Evolutionary conservation across 2,888 invertebrate species (phyloP), one percentile per base, ranked within the genome.

Genomic region (Orthonychiurus folsomi): DNA sequence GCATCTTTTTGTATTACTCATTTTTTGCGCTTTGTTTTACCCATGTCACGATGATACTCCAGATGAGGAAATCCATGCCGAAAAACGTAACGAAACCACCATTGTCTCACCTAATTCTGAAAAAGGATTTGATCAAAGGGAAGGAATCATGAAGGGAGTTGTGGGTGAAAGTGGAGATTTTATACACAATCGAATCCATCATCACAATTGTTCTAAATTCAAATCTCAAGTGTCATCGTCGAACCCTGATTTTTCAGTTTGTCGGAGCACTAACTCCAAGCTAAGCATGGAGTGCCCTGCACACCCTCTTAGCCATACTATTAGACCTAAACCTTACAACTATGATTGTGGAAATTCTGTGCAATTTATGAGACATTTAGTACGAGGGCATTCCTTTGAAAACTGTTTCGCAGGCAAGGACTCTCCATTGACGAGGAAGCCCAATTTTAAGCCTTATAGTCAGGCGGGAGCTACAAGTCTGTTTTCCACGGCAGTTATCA

Each of bases 401-500:
- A 55, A 55, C 55, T 55, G 24, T 55, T 55, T 57, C 20, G 20
- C 57, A 62, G 62, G 62, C 50, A 27, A 28, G 50, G 62, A 62
- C 54, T 23, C 61, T 56, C 52, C 61, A 24, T 26, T 59, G 53
- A 60, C 48, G 12, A 37, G 63, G 60, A 60, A 63, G 58, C 37
- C 61, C 50, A 56, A 63, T 53, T 63, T 65, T 55, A 61, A 62
- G 28, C 56, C 61, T 52, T 67, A 63, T 54, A 63, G 55, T 3
- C 61, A 64, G 53, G 62, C 58, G 21, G 62, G 64, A 12, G 65
- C 59, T 1, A 67, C 88, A 78, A 89, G 90, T 67, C 85, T 95
- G 73, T 94, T 95, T 84, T 92, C 91, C 78, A 95, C 94, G 65
- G 94, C 94, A 66, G 94, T 95, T 75, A 93, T 95, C 78, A 92